phyloP scores from a whole-genome alignment of 2,797 vertebrate genomes.

The Leptodactylus fallax region DNA sequence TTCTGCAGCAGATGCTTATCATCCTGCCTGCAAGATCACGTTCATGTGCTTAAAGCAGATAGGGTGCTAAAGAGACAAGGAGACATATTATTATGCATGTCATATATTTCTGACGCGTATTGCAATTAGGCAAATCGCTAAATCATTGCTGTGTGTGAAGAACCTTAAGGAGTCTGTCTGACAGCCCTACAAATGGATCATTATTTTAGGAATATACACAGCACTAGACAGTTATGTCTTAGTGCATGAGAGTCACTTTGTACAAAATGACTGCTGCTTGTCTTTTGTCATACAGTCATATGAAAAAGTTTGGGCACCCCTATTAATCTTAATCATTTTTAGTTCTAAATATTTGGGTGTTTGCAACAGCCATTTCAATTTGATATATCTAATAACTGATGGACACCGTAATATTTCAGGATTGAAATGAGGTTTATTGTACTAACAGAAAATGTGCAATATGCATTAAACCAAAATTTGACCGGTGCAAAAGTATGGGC shows the following conservation, averaged over 20 bases:
- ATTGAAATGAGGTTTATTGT: too few species aligned
- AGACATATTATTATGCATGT: constrained; percentile 25
- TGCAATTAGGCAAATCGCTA: constrained; percentile 28
- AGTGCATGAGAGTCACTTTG: neutral
- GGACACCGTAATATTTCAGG: too few species aligned
- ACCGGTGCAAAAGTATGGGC: too few species aligned
- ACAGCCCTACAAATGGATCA: neutral
- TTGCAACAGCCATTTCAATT: too few species aligned
- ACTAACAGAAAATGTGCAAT: too few species aligned
- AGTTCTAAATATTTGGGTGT: too few species aligned
- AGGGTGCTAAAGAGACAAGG: neutral
- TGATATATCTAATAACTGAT: too few species aligned
- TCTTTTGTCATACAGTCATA: constrained; percentile 7
- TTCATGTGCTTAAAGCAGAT: constrained; percentile 20
- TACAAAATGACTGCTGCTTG: neutral
- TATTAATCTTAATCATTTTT: too few species aligned
- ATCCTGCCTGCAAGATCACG: constrained; percentile 19
- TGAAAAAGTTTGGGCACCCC: too few species aligned
- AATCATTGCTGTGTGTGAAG: neutral
- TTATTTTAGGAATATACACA: constrained; percentile 3
- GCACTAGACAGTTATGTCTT: neutral
- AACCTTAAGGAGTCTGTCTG: neutral
- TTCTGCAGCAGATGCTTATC: constrained; percentile 42
- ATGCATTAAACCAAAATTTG: too few species aligned
- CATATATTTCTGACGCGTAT: constrained; percentile 17